phyloP scores from a whole-genome alignment of 2,888 invertebrate genomes.

The Villa cingulata region DNA sequence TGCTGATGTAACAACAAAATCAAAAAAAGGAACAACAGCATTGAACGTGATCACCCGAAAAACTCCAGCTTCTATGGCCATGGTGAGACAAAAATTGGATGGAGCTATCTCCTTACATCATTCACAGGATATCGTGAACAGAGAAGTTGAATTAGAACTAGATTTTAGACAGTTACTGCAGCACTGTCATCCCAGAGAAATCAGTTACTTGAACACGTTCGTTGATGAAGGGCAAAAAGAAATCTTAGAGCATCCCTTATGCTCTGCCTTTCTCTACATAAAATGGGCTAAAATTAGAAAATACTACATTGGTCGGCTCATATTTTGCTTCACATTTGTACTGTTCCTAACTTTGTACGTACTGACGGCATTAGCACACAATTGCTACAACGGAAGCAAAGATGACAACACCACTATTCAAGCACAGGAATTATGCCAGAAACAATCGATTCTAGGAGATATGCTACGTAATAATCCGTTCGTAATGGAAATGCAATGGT shows the following conservation, averaged over 20 bases:
- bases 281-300: constrained; percentile 86
- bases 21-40: constrained; percentile 75
- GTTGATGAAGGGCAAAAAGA: constrained; percentile 83
- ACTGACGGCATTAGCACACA: constrained; percentile 67
- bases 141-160: constrained; percentile 67
- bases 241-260: constrained; percentile 71
- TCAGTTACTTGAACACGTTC: constrained; percentile 72
- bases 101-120: constrained; percentile 65
- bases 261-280: constrained; percentile 73
- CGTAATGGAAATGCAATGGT: constrained; percentile 74
- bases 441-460: constrained; percentile 63
- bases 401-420: constrained; percentile 59
- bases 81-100: constrained; percentile 70
- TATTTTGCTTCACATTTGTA: constrained; percentile 67
- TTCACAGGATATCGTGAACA: constrained; percentile 59
- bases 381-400: constrained; percentile 69
- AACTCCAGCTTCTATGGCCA: constrained; percentile 71
- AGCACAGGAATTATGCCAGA: constrained; percentile 61
- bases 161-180: constrained; percentile 72
- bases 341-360: constrained; percentile 69
- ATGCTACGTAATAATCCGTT: constrained; percentile 60
- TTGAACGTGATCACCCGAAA: constrained; percentile 73
- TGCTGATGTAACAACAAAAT: constrained; percentile 78
- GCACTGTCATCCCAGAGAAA: constrained; percentile 71
- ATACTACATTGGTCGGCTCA: constrained; percentile 66